Evolutionary conservation across 2,797 vertebrate species (phyloP), one percentile per base, ranked within the genome.

Genomic region (Enteromius fasciolatus): DNA sequence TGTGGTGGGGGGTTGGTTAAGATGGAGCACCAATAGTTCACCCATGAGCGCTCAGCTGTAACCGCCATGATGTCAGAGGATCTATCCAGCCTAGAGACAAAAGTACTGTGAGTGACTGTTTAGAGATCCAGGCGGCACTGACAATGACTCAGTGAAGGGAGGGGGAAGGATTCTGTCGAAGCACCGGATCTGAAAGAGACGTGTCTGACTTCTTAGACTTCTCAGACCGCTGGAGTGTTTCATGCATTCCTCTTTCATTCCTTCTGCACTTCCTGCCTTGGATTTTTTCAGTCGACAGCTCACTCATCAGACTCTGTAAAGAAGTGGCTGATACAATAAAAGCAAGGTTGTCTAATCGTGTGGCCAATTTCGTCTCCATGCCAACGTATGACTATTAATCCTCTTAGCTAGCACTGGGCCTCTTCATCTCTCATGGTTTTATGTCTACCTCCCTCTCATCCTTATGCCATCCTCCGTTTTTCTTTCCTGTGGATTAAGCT

Each of bases 311-410:
- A 54, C 78, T 81, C 39, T 59, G 50, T 28, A 81, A 80, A 73
- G 80, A 77, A 59, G 84, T 63, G 44, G 73, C 80, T 85, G 72
- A 66, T 76, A 85, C 73, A 80, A 74, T 75, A 76, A 85, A 78
- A 54, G 74, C 81, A 66, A 85, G 79, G 86, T 75, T 81, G 76
- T 78, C 81, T 74, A 80, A 68, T 66, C 25, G 61, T 54, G 72
- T 50, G 77, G 82, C 82, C 83, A 68, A 50, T 74, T 89, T 74
- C 72, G n/a, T 84, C 64, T 63, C 85, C 85, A 87, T 84, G 83
- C 84, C 84, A 85, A 83, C 82, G 31, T 83, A 81, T 66, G 69
- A 25, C 59, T 68, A 85, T 84, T 88, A 88, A 88, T 86, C 87
- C 76, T 83, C 86, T 85, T 80, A 85, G 86, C 82, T 48, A 82